Conservation (phyloP, 2,888 invertebrate genomes). For the Dysmachus trigonus region DNA sequence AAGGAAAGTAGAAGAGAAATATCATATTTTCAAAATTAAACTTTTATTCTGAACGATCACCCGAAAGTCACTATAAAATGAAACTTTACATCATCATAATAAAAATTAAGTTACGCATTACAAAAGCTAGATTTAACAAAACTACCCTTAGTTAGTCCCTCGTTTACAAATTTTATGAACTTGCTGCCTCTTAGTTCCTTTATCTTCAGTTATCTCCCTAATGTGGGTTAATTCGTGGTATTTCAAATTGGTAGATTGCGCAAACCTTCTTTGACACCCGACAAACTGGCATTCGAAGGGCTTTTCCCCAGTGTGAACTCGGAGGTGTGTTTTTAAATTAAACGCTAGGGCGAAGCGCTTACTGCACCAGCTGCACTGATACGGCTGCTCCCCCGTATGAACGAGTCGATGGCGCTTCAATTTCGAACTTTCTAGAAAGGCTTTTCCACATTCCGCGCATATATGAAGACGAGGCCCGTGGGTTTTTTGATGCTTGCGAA, state of each 20-base stretch:
- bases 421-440: conserved; percentile 26
- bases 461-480: neutral
- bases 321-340: conserved; percentile 35
- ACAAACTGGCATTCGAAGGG: conserved; percentile 96
- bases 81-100: neutral
- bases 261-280: conserved; percentile 95
- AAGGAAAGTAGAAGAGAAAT: neutral
- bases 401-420: conserved; percentile 19
- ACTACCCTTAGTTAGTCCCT: neutral
- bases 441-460: conserved; percentile 12
- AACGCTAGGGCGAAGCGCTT: conserved; percentile 21
- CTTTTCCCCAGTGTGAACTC: conserved; percentile 58
- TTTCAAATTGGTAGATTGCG: conserved; percentile 94
- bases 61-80: neutral
- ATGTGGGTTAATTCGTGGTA: conserved; percentile 90
- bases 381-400: conserved; percentile 15
- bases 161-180: neutral
- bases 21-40: neutral
- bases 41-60: neutral
- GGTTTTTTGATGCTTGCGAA: neutral
- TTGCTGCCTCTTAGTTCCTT: neutral
- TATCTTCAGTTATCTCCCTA: neutral
- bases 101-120: neutral
- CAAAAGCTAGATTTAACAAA: neutral
- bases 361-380: neutral